Evolutionary conservation across 2,797 vertebrate species (phyloP).

Genomic region (Chelidonichthys spinosus): DNA sequence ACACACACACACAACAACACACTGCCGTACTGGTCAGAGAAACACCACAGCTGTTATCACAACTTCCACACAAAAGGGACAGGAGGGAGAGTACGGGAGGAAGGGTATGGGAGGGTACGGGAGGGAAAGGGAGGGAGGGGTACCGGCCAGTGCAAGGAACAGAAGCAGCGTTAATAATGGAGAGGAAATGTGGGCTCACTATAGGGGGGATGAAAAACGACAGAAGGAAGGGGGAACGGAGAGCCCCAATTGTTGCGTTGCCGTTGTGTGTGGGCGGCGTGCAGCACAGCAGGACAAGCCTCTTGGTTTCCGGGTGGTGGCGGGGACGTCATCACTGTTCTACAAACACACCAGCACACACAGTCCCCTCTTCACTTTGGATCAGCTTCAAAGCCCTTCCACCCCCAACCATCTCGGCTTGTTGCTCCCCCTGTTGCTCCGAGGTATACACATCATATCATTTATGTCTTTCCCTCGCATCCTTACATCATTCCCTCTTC

Average conservation of each 20-base stretch:
- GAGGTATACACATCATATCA: constrained; percentile 40
- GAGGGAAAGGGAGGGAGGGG: no score
- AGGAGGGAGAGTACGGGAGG: constrained; percentile 1
- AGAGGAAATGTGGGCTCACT: constrained; percentile 13
- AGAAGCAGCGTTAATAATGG: not conserved
- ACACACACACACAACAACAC: not conserved
- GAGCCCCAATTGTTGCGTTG: constrained; percentile 22
- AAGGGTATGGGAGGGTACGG: constrained; percentile 2
- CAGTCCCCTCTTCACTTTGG: constrained; percentile 63
- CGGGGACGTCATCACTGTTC: constrained; percentile 46
- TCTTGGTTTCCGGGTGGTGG: constrained; percentile 24
- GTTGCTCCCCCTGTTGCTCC: constrained; percentile 46
- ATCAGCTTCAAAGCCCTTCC: constrained; percentile 73
- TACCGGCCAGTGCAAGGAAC: constrained; percentile 1
- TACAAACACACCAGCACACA: constrained; percentile 6
- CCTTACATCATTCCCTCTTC: constrained; percentile 37
- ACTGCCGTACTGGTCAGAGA: not conserved
- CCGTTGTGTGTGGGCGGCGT: constrained; percentile 33
- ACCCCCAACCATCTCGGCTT: constrained; percentile 35
- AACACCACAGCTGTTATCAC: constrained; percentile 16
- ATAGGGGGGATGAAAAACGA: constrained; percentile 7
- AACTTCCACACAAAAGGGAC: constrained; percentile 26
- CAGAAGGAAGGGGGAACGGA: not conserved
- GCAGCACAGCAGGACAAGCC: constrained; percentile 8
- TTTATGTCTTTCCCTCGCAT: constrained; percentile 25